Percentiles rank a stretch among this genome's conserved stretches.
These are phyloP conservation scores for Yoshiicerus persimilis DNA, from an alignment of 1,140 invertebrate genomes.

Conservation along the genomic window DNA sequence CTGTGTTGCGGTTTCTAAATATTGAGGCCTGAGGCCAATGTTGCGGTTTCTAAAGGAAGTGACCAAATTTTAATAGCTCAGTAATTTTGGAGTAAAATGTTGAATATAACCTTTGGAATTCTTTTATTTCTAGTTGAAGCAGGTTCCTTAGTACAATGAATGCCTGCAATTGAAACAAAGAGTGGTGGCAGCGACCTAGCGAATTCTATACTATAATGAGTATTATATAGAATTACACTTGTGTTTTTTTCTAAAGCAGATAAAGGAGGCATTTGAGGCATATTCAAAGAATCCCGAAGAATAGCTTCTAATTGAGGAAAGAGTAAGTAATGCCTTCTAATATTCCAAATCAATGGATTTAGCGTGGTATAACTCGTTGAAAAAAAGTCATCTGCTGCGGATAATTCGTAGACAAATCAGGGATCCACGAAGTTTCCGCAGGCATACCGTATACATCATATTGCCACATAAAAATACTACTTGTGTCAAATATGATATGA, in stretches of 20 bases:
- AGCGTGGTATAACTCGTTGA: conserved; percentile 7
- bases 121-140: neutral
- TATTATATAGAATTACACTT: conserved; percentile 21
- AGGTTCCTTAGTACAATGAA: neutral
- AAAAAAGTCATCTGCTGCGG: neutral
- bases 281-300: neutral
- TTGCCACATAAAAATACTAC: neutral
- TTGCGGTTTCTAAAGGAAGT: too few relatives aligned
- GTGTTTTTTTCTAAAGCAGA: neutral
- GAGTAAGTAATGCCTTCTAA: neutral
- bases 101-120: neutral
- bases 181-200: conserved; percentile 21
- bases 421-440: conserved; percentile 29
- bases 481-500: neutral
- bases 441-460: conserved; percentile 29
- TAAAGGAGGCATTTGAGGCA: conserved; percentile 4
- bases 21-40: too few relatives aligned
- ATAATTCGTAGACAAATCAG: neutral
- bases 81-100: too few relatives aligned
- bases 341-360: conserved; percentile 23
- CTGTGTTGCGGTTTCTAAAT: too few relatives aligned
- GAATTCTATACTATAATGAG: conserved; percentile 26
- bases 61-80: too few relatives aligned
- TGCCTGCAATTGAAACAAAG: conserved; percentile 26
- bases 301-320: conserved; percentile 16